Conservation (phyloP, 2,113 vertebrate genomes). For the Malurus melanocephalus region DNA sequence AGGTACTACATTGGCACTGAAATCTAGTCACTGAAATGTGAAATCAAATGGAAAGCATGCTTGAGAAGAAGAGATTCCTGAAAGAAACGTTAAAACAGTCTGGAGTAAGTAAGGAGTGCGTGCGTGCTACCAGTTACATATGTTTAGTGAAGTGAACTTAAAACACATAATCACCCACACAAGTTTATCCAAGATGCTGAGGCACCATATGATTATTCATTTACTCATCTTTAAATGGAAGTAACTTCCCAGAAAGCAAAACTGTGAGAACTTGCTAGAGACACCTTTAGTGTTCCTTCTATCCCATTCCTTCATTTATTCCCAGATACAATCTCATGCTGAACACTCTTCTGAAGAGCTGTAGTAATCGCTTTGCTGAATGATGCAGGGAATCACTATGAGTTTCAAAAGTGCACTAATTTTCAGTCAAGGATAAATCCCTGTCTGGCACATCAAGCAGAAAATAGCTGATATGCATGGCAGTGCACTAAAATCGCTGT, state of each 20-base stretch:
- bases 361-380: background rate
- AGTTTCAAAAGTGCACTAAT: background rate
- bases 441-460: background rate
- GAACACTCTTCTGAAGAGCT: background rate
- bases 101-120: background rate
- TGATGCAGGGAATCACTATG: background rate
- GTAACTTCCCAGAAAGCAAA: conserved; percentile 16
- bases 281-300: background rate
- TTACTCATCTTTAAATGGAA: conserved; percentile 36
- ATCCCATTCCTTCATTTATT: background rate
- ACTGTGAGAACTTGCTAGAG: background rate
- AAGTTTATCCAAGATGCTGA: background rate
- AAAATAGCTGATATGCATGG: background rate
- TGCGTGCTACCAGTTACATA: background rate
- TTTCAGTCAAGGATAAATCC: background rate
- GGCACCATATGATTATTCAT: conserved; percentile 31
- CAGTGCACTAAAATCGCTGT: background rate
- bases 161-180: conserved; percentile 20
- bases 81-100: background rate
- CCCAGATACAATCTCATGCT: background rate
- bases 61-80: background rate
- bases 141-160: conserved; percentile 22
- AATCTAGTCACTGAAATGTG: background rate
- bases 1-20: background rate
- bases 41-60: background rate